Percentiles rank a stretch among this genome's conserved stretches.
Conservation (phyloP, 2,888 invertebrate species). For the Timema podura region DNA sequence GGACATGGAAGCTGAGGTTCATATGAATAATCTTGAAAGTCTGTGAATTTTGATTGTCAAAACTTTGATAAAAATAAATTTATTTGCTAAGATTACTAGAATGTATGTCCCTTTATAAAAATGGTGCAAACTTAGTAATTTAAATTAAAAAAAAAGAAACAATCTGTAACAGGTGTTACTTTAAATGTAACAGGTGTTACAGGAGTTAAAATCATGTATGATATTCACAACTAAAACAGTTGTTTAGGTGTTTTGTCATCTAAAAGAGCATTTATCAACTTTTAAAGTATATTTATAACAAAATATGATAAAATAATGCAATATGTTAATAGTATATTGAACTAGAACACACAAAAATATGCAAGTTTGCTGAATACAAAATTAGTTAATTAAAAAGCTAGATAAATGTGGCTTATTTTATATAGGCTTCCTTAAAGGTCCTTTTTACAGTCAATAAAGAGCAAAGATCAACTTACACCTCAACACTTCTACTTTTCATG, state of each 20-base stretch:
- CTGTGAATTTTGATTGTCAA: neutral
- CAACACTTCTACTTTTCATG: neutral
- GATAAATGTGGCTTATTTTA: too few species aligned
- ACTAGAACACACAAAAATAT: neutral
- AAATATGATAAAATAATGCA: too few species aligned
- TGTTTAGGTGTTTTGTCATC: neutral
- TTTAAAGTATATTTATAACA: neutral
- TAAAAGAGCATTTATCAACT: neutral
- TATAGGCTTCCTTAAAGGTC: too few species aligned
- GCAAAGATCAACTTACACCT: too few species aligned
- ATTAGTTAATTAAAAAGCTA: too few species aligned
- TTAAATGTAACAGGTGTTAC: neutral
- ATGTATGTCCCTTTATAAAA: neutral
- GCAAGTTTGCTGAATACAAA: neutral
- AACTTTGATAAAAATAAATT: neutral
- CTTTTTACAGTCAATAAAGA: too few species aligned
- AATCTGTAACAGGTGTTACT: neutral
- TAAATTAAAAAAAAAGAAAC: neutral
- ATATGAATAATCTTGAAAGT: slow-evolving; percentile 2
- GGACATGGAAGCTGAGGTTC: neutral
- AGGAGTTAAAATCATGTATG: neutral
- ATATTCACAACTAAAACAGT: neutral
- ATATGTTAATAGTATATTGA: too few species aligned
- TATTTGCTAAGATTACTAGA: neutral
- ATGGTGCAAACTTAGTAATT: neutral